phyloP scores from a whole-genome alignment of 1,140 invertebrate genomes.

The Drosophila azteca region DNA sequence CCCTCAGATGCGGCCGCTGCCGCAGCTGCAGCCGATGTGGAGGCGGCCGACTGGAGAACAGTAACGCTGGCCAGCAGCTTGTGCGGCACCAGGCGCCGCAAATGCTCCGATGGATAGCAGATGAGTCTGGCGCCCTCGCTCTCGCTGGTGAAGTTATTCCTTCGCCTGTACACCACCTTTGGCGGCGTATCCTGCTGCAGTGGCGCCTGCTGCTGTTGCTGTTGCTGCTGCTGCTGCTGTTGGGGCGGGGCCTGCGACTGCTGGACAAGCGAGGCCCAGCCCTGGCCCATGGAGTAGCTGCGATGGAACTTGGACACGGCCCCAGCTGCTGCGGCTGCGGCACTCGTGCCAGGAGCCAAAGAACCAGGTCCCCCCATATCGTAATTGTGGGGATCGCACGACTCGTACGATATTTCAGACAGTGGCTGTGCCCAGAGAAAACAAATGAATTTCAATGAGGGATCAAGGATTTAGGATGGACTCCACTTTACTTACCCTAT shows the following conservation, averaged over 20 bases:
- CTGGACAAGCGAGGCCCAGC: conserved; percentile 69
- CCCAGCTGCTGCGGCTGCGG: conserved; percentile 16
- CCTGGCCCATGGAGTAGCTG: conserved; percentile 83
- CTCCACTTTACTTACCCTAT: conserved; percentile 55
- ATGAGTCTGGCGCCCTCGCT: conserved; percentile 88
- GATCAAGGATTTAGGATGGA: too few relatives aligned
- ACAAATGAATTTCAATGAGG: background rate
- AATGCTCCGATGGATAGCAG: conserved; percentile 91
- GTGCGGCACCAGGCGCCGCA: conserved; percentile 88
- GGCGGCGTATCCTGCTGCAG: conserved; percentile 46
- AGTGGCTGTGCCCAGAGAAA: conserved; percentile 53
- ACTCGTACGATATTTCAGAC: conserved; percentile 82
- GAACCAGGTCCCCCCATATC: conserved; percentile 59
- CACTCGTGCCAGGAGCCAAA: conserved; percentile 28
- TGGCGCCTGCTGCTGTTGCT: conserved; percentile 25
- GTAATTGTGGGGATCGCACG: conserved; percentile 76
- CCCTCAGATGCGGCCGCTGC: conserved; percentile 7
- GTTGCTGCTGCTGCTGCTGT: conserved; percentile 34
- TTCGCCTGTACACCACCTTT: conserved; percentile 75
- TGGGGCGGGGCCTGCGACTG: conserved; percentile 24
- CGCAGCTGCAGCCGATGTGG: background rate
- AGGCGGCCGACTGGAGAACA: conserved; percentile 39
- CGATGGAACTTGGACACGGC: conserved; percentile 80
- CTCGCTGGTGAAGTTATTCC: conserved; percentile 80
- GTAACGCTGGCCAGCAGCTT: conserved; percentile 67